Evolutionary conservation across 2,113 vertebrate species (phyloP).

Genomic region (Ophiodon elongatus): DNA sequence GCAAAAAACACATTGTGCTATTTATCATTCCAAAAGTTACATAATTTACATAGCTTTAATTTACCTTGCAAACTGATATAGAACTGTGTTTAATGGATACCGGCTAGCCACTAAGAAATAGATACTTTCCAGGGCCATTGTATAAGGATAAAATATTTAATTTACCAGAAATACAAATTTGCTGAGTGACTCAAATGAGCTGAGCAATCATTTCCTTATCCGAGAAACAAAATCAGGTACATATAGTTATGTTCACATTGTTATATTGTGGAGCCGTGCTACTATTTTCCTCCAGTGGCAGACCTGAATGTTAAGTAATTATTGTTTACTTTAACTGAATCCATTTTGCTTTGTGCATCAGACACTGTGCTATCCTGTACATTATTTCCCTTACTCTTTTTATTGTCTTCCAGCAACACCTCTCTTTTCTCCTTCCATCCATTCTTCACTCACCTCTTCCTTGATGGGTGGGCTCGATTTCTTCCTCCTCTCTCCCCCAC

Average conservation of each 20-base stretch:
- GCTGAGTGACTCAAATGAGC: background rate
- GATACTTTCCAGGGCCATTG: too few relatives aligned
- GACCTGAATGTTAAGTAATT: background rate
- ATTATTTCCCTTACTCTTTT: background rate
- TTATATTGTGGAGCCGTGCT: background rate
- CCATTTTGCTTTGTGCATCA: background rate
- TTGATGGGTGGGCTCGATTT: background rate
- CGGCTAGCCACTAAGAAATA: background rate
- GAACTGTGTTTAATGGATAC: background rate
- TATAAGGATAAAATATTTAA: background rate
- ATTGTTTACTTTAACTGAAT: background rate
- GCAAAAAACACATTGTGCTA: background rate
- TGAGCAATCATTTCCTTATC: background rate
- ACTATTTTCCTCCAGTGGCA: background rate
- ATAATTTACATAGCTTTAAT: background rate
- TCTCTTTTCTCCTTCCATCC: background rate
- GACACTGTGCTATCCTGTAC: background rate
- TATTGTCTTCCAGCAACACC: background rate
- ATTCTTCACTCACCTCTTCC: slow-evolving; percentile 17
- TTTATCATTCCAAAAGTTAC: background rate
- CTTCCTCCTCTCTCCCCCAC: slow-evolving; percentile 6
- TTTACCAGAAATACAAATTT: background rate
- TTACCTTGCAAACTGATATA: background rate
- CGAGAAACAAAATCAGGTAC: background rate
- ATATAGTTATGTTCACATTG: background rate